Evolutionary conservation across 2,797 vertebrate genomes (phyloP).

Genomic region (Zenarchopterus dispar): DNA sequence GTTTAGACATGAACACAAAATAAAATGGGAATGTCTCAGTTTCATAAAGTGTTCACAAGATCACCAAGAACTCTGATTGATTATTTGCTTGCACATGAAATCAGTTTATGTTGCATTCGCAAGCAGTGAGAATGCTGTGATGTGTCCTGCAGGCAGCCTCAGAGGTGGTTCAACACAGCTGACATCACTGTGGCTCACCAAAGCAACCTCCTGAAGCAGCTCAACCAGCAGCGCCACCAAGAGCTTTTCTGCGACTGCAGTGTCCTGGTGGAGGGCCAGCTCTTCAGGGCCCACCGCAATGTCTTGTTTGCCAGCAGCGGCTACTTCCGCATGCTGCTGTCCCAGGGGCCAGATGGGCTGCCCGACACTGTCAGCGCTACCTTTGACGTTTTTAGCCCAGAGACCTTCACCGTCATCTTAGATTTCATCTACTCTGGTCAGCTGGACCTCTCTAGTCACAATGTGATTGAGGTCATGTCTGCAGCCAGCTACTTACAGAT

Average conservation of each 20-base stretch:
- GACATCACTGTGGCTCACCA: conserved; percentile 95
- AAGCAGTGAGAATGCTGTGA: conserved; percentile 25
- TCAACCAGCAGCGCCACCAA: conserved; percentile 93
- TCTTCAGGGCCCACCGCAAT: conserved; percentile 95
- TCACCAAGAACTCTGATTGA: too few relatives aligned
- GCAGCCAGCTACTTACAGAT: conserved; percentile 98
- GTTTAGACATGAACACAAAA: too few relatives aligned
- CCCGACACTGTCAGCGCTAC: conserved; percentile 87
- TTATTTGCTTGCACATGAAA: conserved; percentile 1
- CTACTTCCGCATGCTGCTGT: conserved; percentile 97
- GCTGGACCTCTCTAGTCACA: conserved; percentile 92
- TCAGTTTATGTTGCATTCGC: conserved; percentile 3
- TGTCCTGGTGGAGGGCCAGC: conserved; percentile 92
- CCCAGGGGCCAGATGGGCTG: conserved; percentile 83
- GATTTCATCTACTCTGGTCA: conserved; percentile 97
- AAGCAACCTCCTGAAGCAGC: conserved; percentile 90
- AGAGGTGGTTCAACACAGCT: conserved; percentile 82
- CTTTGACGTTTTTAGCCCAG: conserved; percentile 93
- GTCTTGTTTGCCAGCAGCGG: conserved; percentile 95
- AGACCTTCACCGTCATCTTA: conserved; percentile 93
- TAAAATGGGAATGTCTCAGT: too few relatives aligned
- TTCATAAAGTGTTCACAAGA: too few relatives aligned
- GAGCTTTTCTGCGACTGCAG: conserved; percentile 97
- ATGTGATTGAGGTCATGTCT: conserved; percentile 98
- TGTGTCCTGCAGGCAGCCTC: conserved; percentile 77